These are phyloP conservation scores for Cyclargus thomasi DNA, from an alignment of 1,140 invertebrate species.

Conservation along the genomic window DNA sequence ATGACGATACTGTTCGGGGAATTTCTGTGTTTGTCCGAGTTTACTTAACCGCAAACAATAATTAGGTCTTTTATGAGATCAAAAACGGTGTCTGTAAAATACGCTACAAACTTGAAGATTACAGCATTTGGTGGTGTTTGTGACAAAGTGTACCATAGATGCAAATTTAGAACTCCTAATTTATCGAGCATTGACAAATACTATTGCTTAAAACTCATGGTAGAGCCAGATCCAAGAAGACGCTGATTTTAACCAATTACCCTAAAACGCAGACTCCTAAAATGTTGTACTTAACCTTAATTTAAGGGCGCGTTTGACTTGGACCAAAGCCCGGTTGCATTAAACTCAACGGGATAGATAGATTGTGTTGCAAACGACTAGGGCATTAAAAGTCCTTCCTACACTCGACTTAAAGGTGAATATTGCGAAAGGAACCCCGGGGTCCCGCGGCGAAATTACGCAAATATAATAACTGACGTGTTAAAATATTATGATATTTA, in stretches of 20 bases:
- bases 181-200: no score
- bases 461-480: conserved; percentile 2
- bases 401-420: conserved; percentile 12
- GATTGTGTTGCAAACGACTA: conserved; percentile 3
- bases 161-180: no score
- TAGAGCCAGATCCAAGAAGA: no score
- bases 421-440: not conserved
- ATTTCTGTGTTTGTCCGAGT: not conserved
- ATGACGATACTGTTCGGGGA: not conserved
- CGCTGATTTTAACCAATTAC: no score
- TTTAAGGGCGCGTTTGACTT: conserved; percentile 7
- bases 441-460: not conserved
- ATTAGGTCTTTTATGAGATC: not conserved
- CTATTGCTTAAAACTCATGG: no score
- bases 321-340: conserved; percentile 22
- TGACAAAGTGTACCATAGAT: no score
- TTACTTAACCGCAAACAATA: not conserved
- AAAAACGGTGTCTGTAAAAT: not conserved
- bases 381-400: conserved; percentile 11
- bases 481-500: conserved; percentile 15
- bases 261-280: no score
- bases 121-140: no score
- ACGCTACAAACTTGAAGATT: no score
- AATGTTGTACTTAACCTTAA: no score
- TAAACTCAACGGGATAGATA: conserved; percentile 17